A percentile compares a stretch with the other conserved stretches of the same genome.
phyloP scores from a whole-genome alignment of 2,888 invertebrate species.

The Pyrrhosoma nymphula region DNA sequence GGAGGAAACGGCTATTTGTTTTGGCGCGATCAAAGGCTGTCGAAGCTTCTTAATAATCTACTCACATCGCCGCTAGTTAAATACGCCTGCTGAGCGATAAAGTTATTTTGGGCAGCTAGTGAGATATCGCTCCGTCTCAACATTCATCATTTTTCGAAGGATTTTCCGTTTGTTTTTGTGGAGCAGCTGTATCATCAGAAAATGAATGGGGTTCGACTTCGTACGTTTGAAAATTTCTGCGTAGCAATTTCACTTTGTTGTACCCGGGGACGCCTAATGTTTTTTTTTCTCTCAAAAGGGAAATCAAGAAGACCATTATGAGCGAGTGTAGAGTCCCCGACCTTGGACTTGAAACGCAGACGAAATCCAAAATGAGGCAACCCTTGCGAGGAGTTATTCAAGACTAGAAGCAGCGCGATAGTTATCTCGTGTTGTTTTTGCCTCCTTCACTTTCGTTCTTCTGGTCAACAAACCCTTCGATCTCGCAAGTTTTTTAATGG shows the following conservation, averaged over 20 bases:
- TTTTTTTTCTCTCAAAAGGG: neutral
- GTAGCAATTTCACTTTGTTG: neutral
- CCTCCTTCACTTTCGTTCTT: too few species aligned
- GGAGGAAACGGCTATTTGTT: too few species aligned
- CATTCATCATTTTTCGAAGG: neutral
- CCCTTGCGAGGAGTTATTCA: neutral
- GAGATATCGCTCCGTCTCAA: neutral
- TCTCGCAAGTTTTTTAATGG: too few species aligned
- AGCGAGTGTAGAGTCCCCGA: neutral
- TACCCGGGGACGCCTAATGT: neutral
- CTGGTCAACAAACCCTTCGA: too few species aligned
- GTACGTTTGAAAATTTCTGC: neutral
- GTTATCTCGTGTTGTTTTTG: too few species aligned
- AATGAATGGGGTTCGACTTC: neutral
- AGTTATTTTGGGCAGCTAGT: neutral
- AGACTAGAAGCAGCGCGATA: too few species aligned
- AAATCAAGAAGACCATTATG: too few species aligned
- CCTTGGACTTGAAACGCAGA: neutral
- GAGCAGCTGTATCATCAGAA: neutral
- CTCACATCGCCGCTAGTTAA: neutral
- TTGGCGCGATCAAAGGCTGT: too few species aligned
- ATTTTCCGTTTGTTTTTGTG: neutral
- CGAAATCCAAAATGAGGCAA: neutral
- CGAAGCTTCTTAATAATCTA: too few species aligned
- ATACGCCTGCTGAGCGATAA: neutral